A percentile compares a stretch with the other conserved stretches of the same genome.
phyloP scores from a whole-genome alignment of 1,140 invertebrate species.

The Bombus vancouverensis region DNA sequence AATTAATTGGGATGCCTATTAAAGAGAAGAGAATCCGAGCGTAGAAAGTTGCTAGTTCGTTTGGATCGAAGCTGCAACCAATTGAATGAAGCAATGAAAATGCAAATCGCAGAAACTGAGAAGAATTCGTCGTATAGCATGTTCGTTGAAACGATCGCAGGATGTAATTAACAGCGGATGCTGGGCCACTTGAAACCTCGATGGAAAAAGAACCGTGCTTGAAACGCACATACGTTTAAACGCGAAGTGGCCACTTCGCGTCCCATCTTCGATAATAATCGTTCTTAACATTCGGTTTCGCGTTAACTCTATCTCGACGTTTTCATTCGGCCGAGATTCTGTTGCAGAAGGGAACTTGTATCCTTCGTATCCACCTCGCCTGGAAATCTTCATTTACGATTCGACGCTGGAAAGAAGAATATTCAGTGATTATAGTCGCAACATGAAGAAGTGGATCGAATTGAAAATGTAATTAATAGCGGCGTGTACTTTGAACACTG shows the following conservation, averaged over 20 bases:
- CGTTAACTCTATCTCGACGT: neutral
- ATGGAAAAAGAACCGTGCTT: constrained; percentile 13
- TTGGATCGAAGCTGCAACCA: too few relatives aligned
- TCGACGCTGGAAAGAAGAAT: neutral
- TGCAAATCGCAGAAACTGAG: constrained; percentile 7
- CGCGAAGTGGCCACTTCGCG: constrained; percentile 40
- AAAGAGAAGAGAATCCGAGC: too few relatives aligned
- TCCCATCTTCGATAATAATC: constrained; percentile 32
- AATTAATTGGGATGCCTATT: too few relatives aligned
- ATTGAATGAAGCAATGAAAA: neutral
- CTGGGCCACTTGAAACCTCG: constrained; percentile 45
- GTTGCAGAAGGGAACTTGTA: rapidly evolving
- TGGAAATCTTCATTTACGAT: neutral
- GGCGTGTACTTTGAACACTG: too few relatives aligned
- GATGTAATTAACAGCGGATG: constrained; percentile 55
- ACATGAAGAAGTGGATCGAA: too few relatives aligned
- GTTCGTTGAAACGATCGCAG: constrained; percentile 62
- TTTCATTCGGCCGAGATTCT: neutral
- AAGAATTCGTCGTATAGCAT: constrained; percentile 32
- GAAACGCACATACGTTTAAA: constrained; percentile 5
- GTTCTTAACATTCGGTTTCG: constrained; percentile 19
- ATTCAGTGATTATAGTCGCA: too few relatives aligned
- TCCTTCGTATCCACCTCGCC: neutral
- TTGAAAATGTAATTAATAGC: too few relatives aligned
- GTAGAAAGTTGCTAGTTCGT: too few relatives aligned